Conservation (phyloP, 2,888 invertebrate species). For the Halocaridina rubra region DNA sequence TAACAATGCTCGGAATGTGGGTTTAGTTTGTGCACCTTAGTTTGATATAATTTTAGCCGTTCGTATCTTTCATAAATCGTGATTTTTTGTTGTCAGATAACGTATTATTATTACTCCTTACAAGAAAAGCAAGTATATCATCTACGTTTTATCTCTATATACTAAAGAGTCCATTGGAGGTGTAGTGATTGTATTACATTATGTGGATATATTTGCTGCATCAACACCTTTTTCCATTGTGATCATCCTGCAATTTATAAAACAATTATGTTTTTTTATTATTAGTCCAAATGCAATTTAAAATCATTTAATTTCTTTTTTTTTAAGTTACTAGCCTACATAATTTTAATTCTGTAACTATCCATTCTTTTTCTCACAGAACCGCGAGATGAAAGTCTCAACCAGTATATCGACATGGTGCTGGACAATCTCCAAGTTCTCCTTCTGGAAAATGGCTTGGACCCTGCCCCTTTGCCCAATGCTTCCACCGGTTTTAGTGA, state of each 20-base stretch:
- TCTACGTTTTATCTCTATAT: too few relatives aligned
- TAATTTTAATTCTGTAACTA: neutral
- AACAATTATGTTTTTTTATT: neutral
- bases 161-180: too few relatives aligned
- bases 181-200: too few relatives aligned
- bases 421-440: conserved; percentile 51
- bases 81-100: too few relatives aligned
- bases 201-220: too few relatives aligned
- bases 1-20: too few relatives aligned
- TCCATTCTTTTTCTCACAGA: neutral
- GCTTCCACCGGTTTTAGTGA: conserved; percentile 63
- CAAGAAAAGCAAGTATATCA: too few relatives aligned
- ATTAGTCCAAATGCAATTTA: neutral
- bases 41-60: too few relatives aligned
- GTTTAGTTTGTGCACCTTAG: too few relatives aligned
- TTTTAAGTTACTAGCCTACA: neutral
- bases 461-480: conserved; percentile 63
- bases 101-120: too few relatives aligned
- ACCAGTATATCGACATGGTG: conserved; percentile 64
- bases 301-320: neutral
- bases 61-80: too few relatives aligned
- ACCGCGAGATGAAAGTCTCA: conserved; percentile 36
- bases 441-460: conserved; percentile 63
- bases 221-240: neutral
- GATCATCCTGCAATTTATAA: neutral